Evolutionary conservation across 2,888 invertebrate genomes (phyloP), one percentile per base, ranked within the genome.

Genomic region (Andrena dorsata): DNA sequence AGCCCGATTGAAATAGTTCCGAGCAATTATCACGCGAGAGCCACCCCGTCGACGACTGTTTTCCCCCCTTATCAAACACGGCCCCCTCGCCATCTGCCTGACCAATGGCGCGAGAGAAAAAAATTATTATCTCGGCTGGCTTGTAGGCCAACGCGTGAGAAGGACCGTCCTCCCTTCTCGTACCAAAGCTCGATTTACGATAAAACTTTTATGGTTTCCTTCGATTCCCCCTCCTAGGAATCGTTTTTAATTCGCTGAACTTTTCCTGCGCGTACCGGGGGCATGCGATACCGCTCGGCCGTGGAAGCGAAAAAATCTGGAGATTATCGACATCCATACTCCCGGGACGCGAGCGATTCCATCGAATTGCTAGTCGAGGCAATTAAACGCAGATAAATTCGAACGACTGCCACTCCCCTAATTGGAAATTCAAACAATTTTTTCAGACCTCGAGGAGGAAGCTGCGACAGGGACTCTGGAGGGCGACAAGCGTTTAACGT

Each of bases 1-100:
- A 64, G 77, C 82, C 80, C 90, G 90, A 93, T 93, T 92, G 90
- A 92, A 93, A 93, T 93, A 92, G 92, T 93, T 93, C 76, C 58
- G 83, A 89, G 92, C 92, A 92, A 93, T 93, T 92, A 91, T 91
- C 90, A 86, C 88, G 88, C 85, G 83, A 82, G 77, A 60, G 53
- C 80, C 58, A 75, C 82, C 81, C 72, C 66, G 69, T 68, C 56
- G 76, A 79, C 85, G 71, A 76, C 74, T 77, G 87, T 70, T 83
- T 87, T 74, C 66, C 86, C 83, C 88, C 86, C 87, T 88, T 88
- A 84, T 89, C 90, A 85, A 84, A 84, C 74, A 60, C 82, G 51
- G 63, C 49, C 76, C 76, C 64, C 35, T 64, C 28, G 68, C 49
- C 71, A 76, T 76, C 51, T 49, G 65, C 69, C 80, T 76, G 83